Evolutionary conservation across 2,797 vertebrate genomes (phyloP).

Genomic region (Sphenodon punctatus): DNA sequence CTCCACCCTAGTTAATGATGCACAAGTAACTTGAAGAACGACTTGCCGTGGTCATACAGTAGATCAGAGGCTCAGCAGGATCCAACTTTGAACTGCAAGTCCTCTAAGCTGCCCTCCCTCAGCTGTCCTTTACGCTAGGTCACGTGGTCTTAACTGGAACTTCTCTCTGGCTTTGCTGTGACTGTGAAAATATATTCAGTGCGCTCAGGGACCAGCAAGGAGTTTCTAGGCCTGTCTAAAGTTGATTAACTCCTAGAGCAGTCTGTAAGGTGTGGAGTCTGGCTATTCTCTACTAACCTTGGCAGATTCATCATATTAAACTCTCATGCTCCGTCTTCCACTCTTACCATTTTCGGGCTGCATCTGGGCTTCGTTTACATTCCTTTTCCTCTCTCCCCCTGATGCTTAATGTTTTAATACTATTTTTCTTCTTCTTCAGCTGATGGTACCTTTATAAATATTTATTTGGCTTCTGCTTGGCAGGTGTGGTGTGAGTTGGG

Average conservation of each 20-base stretch:
- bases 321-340: slow-evolving; percentile 45
- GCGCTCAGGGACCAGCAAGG: background rate
- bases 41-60: background rate
- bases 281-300: background rate
- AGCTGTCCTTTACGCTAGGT: background rate
- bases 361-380: slow-evolving; percentile 55
- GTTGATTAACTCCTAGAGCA: background rate
- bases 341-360: slow-evolving; percentile 62
- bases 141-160: background rate
- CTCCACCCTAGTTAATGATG: background rate
- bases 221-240: background rate
- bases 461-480: background rate
- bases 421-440: rapidly evolving
- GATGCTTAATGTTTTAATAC: background rate
- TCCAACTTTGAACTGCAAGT: background rate
- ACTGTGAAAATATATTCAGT: background rate
- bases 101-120: background rate
- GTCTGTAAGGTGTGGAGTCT: slow-evolving; percentile 18
- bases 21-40: too few relatives aligned
- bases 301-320: background rate
- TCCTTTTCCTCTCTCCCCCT: slow-evolving; percentile 39
- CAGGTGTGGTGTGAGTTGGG: background rate
- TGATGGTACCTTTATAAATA: background rate
- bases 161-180: background rate
- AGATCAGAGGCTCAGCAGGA: background rate